These are phyloP conservation scores for Hesperophylax magnus DNA, from an alignment of 1,140 invertebrate genomes.

Conservation along the genomic window DNA sequence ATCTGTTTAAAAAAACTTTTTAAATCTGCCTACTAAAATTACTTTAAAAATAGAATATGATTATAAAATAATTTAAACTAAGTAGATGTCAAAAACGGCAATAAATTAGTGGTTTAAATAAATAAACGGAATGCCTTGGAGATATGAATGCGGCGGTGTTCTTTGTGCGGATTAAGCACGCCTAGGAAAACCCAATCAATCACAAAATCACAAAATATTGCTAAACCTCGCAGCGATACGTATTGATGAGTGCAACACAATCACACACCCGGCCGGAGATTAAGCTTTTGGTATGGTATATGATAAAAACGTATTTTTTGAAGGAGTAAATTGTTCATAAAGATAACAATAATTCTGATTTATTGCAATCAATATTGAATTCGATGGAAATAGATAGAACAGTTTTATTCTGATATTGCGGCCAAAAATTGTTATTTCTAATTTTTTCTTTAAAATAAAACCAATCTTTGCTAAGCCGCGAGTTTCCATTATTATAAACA, in stretches of 20 bases:
- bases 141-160: constrained; percentile 31
- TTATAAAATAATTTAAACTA: not conserved
- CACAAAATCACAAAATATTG: constrained; percentile 51
- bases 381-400: constrained; percentile 11
- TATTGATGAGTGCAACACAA: constrained; percentile 16
- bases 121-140: not conserved
- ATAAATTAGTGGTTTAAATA: constrained; percentile 4
- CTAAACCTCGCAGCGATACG: not conserved
- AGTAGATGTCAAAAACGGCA: not conserved
- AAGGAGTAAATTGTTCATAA: constrained; percentile 14
- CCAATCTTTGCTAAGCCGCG: too few species aligned
- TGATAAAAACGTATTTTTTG: constrained; percentile 37
- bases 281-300: not conserved
- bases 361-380: constrained; percentile 49
- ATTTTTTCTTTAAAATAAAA: too few species aligned
- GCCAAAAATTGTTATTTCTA: too few species aligned
- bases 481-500: too few species aligned
- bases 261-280: constrained; percentile 18
- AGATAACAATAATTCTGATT: constrained; percentile 50
- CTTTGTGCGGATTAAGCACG: constrained; percentile 25
- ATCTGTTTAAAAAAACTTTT: not conserved
- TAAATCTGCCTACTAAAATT: not conserved
- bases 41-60: not conserved
- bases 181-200: constrained; percentile 43
- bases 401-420: not conserved